Percentiles rank a stretch among this genome's conserved stretches.
These are phyloP conservation scores for Podiceps cristatus DNA, from an alignment of 2,113 vertebrate genomes.

Conservation along the genomic window DNA sequence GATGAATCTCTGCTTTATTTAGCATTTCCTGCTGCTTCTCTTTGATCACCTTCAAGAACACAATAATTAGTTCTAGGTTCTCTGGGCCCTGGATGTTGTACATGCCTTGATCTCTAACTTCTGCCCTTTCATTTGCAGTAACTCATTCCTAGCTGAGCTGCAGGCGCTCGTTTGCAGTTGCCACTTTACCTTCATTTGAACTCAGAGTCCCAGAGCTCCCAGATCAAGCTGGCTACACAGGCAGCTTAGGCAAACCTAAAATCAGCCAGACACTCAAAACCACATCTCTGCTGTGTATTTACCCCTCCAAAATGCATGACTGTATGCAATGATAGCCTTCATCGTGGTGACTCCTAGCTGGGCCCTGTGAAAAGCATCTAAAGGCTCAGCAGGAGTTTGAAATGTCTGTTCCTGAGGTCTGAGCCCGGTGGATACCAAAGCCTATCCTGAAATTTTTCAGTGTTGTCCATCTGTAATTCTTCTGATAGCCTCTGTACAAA, in stretches of 20 bases:
- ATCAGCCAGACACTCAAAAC: neutral
- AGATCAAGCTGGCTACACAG: neutral
- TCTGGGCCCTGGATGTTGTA: conserved; percentile 16
- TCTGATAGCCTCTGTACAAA: neutral
- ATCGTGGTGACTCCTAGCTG: neutral
- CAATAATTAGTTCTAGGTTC: conserved; percentile 47
- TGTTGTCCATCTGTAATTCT: neutral
- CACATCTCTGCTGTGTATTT: neutral
- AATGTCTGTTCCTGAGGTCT: neutral
- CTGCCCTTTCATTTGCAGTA: conserved; percentile 54
- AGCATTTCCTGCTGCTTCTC: conserved; percentile 7
- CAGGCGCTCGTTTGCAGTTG: rapidly evolving
- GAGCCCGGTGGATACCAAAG: neutral
- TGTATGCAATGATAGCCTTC: neutral
- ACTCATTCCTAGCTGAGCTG: conserved; percentile 17
- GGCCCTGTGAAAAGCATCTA: neutral
- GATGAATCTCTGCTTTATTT: neutral
- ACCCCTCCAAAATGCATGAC: neutral
- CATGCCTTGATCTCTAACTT: conserved; percentile 52
- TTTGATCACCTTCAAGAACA: conserved; percentile 8
- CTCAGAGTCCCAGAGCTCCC: neutral
- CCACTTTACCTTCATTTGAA: conserved; percentile 24
- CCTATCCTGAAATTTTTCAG: neutral
- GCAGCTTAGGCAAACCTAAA: neutral
- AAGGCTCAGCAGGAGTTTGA: neutral